These are phyloP conservation scores for Rhinolophus sinicus DNA, from an alignment of 2,113 vertebrate species.

Conservation along the genomic window DNA sequence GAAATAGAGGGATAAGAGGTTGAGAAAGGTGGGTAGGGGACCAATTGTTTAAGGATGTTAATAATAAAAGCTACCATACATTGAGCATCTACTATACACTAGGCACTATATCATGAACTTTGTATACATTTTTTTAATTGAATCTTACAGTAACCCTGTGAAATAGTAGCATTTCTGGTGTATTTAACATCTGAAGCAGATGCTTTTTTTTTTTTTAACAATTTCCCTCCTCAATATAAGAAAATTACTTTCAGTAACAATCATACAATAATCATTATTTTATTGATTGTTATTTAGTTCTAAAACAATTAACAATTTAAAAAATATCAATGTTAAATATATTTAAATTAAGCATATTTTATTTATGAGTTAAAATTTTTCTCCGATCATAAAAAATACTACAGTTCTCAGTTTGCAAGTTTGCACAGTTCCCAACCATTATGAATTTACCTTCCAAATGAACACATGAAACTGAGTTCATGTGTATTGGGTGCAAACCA, in stretches of 20 bases:
- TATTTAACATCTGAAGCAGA: neutral
- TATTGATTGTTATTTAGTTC: neutral
- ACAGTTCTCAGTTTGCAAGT: neutral
- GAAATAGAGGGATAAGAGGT: neutral
- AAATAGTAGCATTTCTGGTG: neutral
- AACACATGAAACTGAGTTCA: neutral
- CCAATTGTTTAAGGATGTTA: neutral
- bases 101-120: neutral
- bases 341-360: neutral
- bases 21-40: neutral
- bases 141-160: neutral
- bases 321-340: neutral
- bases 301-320: slow-evolving; percentile 6
- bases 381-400: neutral
- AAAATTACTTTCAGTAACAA: neutral
- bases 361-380: neutral
- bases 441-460: neutral
- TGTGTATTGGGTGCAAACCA: neutral
- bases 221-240: neutral
- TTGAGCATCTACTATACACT: accelerated
- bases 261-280: neutral
- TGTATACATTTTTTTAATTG: neutral
- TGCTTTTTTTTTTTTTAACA: neutral
- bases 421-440: neutral
- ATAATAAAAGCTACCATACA: neutral